Conservation (phyloP, 2,888 invertebrate species). For the Lasioglossum morio region DNA sequence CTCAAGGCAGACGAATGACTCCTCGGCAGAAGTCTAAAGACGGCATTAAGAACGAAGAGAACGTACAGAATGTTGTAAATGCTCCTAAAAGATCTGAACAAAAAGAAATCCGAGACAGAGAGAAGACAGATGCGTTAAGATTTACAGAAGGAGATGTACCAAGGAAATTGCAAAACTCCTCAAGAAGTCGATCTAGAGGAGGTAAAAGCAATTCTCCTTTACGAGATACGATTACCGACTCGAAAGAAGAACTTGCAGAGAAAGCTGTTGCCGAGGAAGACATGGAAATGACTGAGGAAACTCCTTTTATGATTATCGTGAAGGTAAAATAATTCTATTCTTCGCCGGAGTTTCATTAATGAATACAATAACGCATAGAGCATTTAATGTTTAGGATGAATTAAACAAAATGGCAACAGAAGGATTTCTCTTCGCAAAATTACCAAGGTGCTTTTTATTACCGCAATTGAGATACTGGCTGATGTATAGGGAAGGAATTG, state of each 20-base stretch:
- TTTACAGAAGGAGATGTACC: not conserved
- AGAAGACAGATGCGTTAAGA: not conserved
- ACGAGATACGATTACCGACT: not conserved
- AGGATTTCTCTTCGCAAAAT: slow-evolving; percentile 78
- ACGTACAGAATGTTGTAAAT: not conserved
- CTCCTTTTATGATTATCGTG: slow-evolving; percentile 23
- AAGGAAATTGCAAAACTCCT: not conserved
- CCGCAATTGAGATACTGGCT: slow-evolving; percentile 80
- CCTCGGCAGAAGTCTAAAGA: not conserved
- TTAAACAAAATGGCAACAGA: slow-evolving; percentile 76
- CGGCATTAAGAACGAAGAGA: not conserved
- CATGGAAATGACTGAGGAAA: not conserved
- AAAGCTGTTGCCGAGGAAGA: not conserved
- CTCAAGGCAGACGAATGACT: not conserved
- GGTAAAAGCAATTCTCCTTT: not conserved
- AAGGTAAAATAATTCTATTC: slow-evolving; percentile 30
- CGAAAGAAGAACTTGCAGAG: not conserved
- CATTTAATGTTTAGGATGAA: slow-evolving; percentile 67
- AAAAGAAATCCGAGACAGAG: not conserved
- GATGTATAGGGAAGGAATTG: slow-evolving; percentile 76
- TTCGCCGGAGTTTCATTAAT: not conserved
- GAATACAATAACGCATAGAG: slow-evolving; percentile 11
- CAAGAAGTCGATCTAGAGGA: not conserved
- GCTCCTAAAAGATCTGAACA: not conserved
- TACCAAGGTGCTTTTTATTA: slow-evolving; percentile 77